Conservation (phyloP, 2,888 invertebrate genomes). For the Bugula neritina region DNA sequence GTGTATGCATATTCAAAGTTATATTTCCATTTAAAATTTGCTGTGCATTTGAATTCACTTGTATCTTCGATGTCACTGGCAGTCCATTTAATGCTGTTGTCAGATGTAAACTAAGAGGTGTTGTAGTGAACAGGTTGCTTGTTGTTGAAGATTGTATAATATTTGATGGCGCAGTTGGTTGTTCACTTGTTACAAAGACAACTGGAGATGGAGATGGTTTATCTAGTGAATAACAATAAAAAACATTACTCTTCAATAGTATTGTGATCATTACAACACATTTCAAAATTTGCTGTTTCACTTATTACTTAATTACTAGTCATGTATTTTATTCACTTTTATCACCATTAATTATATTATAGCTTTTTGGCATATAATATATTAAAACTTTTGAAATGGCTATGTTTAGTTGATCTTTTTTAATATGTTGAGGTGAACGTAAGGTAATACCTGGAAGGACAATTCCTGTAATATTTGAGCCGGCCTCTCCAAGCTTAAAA, state of each 20-base stretch:
- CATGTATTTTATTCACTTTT: neutral
- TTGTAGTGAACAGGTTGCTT: too few relatives aligned
- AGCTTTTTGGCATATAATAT: neutral
- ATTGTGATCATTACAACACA: too few relatives aligned
- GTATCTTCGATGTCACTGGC: neutral
- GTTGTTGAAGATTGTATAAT: too few relatives aligned
- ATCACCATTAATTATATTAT: neutral
- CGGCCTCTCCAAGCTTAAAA: neutral
- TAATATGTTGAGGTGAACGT: too few relatives aligned
- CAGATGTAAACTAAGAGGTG: neutral
- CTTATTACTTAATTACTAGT: neutral
- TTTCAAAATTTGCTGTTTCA: neutral
- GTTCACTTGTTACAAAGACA: neutral
- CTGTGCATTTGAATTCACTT: neutral
- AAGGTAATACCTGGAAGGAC: conserved; percentile 11
- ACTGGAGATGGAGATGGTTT: neutral
- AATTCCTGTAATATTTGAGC: neutral
- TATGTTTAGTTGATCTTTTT: too few relatives aligned
- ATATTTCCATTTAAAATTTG: neutral
- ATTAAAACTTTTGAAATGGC: neutral
- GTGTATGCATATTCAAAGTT: too few relatives aligned
- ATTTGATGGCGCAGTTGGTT: neutral
- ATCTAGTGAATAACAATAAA: neutral
- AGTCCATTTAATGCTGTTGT: neutral
- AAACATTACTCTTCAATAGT: too few relatives aligned